Evolutionary conservation across 2,888 invertebrate genomes (phyloP).

Genomic region (Sialis fuliginosa): DNA sequence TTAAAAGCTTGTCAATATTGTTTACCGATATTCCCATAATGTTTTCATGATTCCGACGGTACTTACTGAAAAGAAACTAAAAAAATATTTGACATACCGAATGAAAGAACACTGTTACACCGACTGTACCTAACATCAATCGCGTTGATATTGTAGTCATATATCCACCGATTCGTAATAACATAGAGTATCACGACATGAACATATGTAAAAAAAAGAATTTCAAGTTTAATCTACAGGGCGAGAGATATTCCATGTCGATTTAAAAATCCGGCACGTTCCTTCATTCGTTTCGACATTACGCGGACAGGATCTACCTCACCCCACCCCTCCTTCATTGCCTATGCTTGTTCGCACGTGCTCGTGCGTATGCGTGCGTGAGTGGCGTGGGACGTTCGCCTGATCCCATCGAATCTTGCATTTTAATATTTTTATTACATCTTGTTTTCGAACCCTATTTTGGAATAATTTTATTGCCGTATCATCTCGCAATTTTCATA

Average conservation of each 20-base stretch:
- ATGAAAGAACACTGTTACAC: too few species aligned
- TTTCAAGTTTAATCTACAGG: slow-evolving; percentile 19
- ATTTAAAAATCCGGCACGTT: slow-evolving; percentile 23
- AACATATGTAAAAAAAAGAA: slow-evolving; percentile 20
- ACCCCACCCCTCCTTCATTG: too few species aligned
- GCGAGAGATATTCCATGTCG: slow-evolving; percentile 11
- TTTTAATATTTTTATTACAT: neutral
- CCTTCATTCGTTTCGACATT: slow-evolving; percentile 14
- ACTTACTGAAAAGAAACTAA: too few species aligned
- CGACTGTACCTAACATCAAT: too few species aligned
- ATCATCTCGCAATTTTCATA: too few species aligned
- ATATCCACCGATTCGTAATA: neutral
- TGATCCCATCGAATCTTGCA: neutral
- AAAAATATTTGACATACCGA: too few species aligned
- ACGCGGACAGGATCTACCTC: too few species aligned
- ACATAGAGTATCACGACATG: slow-evolving; percentile 13
- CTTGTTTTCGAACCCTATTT: neutral
- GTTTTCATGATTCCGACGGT: too few species aligned
- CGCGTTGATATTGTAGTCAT: neutral
- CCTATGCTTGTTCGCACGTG: too few species aligned
- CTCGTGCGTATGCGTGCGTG: too few species aligned
- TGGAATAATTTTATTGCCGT: neutral
- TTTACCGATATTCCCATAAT: too few species aligned
- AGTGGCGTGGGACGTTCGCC: neutral
- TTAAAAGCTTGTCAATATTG: too few species aligned